These are phyloP conservation scores for Bombyx mandarina DNA, from an alignment of 1,140 invertebrate genomes.

Conservation along the genomic window DNA sequence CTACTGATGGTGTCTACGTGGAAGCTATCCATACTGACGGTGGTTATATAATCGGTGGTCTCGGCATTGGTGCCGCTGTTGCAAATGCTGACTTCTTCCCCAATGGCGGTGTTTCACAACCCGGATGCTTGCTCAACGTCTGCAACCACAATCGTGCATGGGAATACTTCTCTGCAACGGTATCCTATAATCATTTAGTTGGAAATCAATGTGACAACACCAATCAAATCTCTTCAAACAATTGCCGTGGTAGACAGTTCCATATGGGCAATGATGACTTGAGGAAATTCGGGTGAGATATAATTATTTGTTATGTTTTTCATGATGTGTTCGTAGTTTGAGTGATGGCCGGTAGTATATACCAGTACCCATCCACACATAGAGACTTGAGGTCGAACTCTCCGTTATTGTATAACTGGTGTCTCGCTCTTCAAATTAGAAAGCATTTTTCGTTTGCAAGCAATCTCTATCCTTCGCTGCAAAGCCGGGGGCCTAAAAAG, in stretches of 20 bases:
- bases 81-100: constrained; percentile 83
- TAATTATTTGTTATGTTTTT: too few relatives aligned
- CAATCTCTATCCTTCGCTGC: too few relatives aligned
- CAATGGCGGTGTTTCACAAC: constrained; percentile 76
- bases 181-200: constrained; percentile 35
- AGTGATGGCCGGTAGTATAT: too few relatives aligned
- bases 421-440: too few relatives aligned
- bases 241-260: constrained; percentile 26
- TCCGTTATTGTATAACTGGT: too few relatives aligned
- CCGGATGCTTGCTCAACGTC: constrained; percentile 64
- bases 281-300: constrained; percentile 35
- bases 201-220: constrained; percentile 25
- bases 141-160: constrained; percentile 77
- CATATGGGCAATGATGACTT: constrained; percentile 39
- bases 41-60: constrained; percentile 71
- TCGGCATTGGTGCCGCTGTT: constrained; percentile 65
- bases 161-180: constrained; percentile 71
- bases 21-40: constrained; percentile 56
- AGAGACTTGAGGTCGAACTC: too few relatives aligned
- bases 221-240: constrained; percentile 28
- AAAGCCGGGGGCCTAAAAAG: too few relatives aligned
- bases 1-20: constrained; percentile 10
- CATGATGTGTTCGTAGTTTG: too few relatives aligned
- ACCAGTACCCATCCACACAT: too few relatives aligned
- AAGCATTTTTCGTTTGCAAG: too few relatives aligned